A percentile compares a stretch with the other conserved stretches of the same genome.
phyloP scores from a whole-genome alignment of 2,888 invertebrate genomes.

The Hirudinaria manillensis region DNA sequence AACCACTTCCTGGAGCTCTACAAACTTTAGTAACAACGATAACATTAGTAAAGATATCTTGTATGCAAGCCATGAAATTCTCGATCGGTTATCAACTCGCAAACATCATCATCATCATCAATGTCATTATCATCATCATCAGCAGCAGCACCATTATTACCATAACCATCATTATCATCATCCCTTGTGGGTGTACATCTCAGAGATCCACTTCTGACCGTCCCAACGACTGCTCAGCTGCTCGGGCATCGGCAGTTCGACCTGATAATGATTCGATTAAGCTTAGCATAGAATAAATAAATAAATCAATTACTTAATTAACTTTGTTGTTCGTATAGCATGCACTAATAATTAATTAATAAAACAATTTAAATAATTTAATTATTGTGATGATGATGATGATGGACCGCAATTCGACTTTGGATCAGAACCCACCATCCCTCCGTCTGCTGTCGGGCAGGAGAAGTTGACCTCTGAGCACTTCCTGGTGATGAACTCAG shows the following conservation, averaged over 20 bases:
- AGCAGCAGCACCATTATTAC: no score
- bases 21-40: no score
- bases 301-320: neutral
- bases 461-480: constrained; percentile 4
- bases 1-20: no score
- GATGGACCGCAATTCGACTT: no score
- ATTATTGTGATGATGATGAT: neutral
- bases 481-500: neutral
- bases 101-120: no score
- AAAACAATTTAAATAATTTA: neutral
- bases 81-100: no score
- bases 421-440: no score
- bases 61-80: no score
- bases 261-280: neutral
- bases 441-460: neutral
- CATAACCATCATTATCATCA: neutral
- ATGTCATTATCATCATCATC: no score
- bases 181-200: neutral
- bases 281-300: neutral
- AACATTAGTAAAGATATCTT: no score
- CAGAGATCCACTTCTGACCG: neutral
- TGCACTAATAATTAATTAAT: neutral
- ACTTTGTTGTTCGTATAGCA: no score
- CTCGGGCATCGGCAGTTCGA: neutral
- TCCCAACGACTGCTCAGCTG: neutral